Base-by-base conservation (phyloP, 2,888 invertebrate species). In the Melolontha melolontha region DNA sequence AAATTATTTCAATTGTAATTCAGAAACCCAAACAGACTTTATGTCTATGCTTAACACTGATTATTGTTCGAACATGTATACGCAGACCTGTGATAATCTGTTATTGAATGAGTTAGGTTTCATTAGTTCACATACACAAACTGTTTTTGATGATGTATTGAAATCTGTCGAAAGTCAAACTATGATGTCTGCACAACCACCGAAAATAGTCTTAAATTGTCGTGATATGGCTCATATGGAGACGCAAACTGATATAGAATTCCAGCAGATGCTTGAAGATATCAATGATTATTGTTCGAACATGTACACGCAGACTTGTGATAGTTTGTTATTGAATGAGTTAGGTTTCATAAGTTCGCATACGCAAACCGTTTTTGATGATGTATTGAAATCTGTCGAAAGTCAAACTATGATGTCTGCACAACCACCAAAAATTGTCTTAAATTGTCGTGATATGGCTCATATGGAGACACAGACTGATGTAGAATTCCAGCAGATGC, bases 121-220 rank as follows among this genome's bases (percentile, higher is more conserved):
- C 44, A 85, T 86, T 16, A 86, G 89, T 73, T 90, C 87, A 67
- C 88, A 90, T 76, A 90, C 90, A 0, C 90, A 90, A 78, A 90
- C 90, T 0, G 82, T 85, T 0, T 79, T 83, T 64, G 86, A 87
- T 65, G 88, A 88, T 70, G 79, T 85, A 34, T 81, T 88, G 12
- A 85, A 86, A 1, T 88, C 88, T 1, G 86, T 88, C 0, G 88
- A 89, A 78, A 89, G 88, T 10, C 88, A 89, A 78, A 89, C 89
- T 0, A 76, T 79, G 64, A 78, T 81, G 77, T 79, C 80, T 0
- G 76, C 77, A 41, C 75, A 73, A 16, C 75, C 72, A 17, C 69
- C 66, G 14, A 75, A 71, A 62, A 62, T 68, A 29, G 63, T 72
- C 22, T 49, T 75, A 29, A 68, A 67, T 68, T 76, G 76, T 55